Evolutionary conservation across 2,888 invertebrate genomes (phyloP).

Genomic region (Acanthoscelides obtectus): DNA sequence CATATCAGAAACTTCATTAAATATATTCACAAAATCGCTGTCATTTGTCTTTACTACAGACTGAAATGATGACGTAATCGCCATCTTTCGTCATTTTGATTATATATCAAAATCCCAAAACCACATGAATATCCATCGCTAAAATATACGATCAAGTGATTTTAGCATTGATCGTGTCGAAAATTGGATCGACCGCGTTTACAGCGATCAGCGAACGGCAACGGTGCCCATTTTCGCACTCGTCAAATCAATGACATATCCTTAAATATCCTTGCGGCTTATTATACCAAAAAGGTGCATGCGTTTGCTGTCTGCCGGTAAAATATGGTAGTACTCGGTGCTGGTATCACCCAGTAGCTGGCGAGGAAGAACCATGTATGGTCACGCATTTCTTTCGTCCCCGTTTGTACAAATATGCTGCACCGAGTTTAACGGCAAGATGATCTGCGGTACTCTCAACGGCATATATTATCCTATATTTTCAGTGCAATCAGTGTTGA

Average conservation of each 20-base stretch:
- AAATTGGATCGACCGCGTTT: too few species aligned
- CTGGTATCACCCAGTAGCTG: background rate
- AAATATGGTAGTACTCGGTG: background rate
- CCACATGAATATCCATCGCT: too few species aligned
- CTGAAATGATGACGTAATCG: too few species aligned
- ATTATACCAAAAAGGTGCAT: background rate
- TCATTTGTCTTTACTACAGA: too few species aligned
- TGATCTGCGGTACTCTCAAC: background rate
- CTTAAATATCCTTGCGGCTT: background rate
- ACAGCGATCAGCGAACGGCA: background rate
- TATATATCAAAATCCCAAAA: too few species aligned
- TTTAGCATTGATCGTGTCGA: too few species aligned
- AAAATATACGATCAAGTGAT: too few species aligned
- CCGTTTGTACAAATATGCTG: background rate
- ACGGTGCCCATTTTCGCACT: background rate
- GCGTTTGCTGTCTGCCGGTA: background rate
- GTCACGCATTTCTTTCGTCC: background rate
- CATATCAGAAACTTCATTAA: too few species aligned
- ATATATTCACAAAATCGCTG: too few species aligned
- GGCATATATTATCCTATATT: background rate
- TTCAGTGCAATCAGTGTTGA: background rate
- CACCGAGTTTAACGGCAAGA: background rate
- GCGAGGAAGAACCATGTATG: background rate
- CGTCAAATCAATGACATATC: background rate
- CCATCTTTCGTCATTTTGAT: too few species aligned